These are phyloP conservation scores for Nothocercus nigrocapillus DNA, from an alignment of 2,113 vertebrate genomes.

Conservation along the genomic window DNA sequence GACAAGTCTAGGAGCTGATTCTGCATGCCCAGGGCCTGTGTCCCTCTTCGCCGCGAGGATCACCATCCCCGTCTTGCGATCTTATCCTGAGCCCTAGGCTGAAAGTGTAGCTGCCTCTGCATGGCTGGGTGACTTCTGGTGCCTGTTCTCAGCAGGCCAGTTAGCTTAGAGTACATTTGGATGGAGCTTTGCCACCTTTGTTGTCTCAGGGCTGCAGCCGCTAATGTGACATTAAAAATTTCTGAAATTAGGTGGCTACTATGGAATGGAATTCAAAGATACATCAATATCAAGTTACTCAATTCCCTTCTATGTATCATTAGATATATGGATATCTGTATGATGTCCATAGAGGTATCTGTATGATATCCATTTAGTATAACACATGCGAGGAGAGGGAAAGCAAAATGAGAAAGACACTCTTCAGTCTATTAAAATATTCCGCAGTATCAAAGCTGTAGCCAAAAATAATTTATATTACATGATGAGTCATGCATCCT, in stretches of 20 bases:
- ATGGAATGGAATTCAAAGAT: background rate
- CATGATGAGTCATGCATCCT: background rate
- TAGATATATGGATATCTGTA: background rate
- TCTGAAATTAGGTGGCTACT: background rate
- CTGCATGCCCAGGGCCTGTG: background rate
- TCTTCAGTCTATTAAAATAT: background rate
- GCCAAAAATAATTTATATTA: slow-evolving; percentile 11
- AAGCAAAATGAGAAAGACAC: background rate
- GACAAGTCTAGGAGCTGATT: background rate
- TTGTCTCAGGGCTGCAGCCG: background rate
- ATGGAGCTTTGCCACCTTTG: background rate
- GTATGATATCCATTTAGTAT: background rate
- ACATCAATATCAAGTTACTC: background rate
- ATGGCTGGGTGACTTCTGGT: fast-evolving
- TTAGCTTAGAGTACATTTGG: background rate
- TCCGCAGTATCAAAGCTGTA: background rate
- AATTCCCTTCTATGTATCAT: background rate
- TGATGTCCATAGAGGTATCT: background rate
- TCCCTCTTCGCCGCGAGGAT: background rate
- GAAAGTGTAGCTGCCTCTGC: background rate
- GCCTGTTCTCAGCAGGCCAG: background rate
- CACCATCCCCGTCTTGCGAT: background rate
- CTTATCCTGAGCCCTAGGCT: too few species aligned
- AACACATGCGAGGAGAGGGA: background rate
- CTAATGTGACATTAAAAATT: background rate